Base-by-base conservation (phyloP, 2,888 invertebrate genomes). In the Selenia dentaria region DNA sequence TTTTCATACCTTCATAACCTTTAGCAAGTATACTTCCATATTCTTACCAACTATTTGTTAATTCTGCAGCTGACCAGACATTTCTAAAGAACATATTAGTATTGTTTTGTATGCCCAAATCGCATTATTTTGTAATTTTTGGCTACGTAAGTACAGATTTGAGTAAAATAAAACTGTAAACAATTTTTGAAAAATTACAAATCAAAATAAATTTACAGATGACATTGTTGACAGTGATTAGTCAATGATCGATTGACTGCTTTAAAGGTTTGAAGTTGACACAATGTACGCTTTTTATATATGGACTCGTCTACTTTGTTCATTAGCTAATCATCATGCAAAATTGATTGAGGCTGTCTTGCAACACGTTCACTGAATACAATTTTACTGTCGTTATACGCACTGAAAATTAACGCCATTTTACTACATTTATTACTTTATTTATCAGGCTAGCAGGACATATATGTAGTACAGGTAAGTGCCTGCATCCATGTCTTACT, bases 21-120 rank as follows among this genome's bases (percentile, higher is more conserved):
- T 16, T 16, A 3, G 16, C 4, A 3, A 16, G 0, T 42, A 11
- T 46, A 24, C 28, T 50, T 46, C 45, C 35, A 25, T 25, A 10
- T 29, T 22, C 75, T 50, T 74, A 89, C 90, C 80, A 83, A 70
- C 52, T 76, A 64, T 74, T 70, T 37, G 76, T 76, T 65, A 85
- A 64, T 62, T 88, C 83, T 42, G 81, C 76, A 50, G 75, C 77
- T 52, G 63, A 76, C 67, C 75, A 79, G 64, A 79, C 79, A 82
- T 86, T 88, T 79, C 76, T 81, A 61, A 67, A 81, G 61, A 87
- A 81, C 89, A 89, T 89, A 59, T 57, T 87, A 77, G 56, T 57
- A 61, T 62, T 62, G 59, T 53, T 46, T 52, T 59, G 39, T 53
- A 28, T 55, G 59, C 50, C 32, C 59, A 54, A 50, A 53, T 77